A percentile compares a stretch with the other conserved stretches of the same genome.
Conservation (phyloP, 2,113 vertebrate genomes). For the Vulpes vulpes region DNA sequence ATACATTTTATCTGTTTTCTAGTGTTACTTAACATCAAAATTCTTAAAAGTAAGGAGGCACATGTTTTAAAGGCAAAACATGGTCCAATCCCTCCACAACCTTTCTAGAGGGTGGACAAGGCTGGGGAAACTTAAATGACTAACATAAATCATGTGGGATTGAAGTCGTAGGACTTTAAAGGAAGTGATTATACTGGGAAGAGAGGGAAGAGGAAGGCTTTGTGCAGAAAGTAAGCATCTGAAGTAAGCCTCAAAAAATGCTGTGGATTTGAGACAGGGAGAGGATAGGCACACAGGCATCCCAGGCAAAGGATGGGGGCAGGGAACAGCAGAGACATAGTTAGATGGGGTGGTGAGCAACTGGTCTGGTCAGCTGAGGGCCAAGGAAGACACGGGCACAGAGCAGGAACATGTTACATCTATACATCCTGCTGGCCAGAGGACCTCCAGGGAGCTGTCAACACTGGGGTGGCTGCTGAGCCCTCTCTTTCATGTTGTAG, state of each 20-base stretch:
- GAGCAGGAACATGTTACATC: neutral
- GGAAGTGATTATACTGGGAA: neutral
- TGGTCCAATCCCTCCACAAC: neutral
- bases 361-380: neutral
- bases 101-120: neutral
- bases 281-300: neutral
- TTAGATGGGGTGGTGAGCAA: neutral
- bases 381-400: neutral
- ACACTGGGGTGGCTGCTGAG: rapidly evolving
- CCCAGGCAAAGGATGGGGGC: neutral
- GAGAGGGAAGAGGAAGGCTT: neutral
- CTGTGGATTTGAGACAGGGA: neutral
- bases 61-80: neutral
- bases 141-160: neutral
- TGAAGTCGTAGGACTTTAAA: neutral
- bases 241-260: neutral
- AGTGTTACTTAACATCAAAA: neutral
- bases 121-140: neutral
- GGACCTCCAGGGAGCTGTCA: too few species aligned
- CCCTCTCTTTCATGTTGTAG: neutral
- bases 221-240: neutral
- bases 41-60: neutral
- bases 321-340: neutral
- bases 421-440: rapidly evolving
- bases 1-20: neutral